phyloP scores from a whole-genome alignment of 1,140 invertebrate genomes.

The Trialeurodes vaporariorum region DNA sequence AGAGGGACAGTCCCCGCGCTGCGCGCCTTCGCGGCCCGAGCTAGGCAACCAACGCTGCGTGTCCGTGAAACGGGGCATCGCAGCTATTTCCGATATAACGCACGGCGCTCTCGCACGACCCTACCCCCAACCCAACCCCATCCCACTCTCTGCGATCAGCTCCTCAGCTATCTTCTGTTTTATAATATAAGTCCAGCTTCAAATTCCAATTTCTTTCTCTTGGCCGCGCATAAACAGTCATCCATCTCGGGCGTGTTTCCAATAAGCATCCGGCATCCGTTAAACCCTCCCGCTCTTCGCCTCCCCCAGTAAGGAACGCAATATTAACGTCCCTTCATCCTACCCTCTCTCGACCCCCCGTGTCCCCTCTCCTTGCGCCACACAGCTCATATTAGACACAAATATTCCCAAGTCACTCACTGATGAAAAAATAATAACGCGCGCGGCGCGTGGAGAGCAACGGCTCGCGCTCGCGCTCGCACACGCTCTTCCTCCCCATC shows the following conservation, averaged over 20 bases:
- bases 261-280: neutral
- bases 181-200: neutral
- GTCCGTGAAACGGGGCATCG: no score
- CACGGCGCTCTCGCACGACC: neutral
- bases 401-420: neutral
- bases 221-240: neutral
- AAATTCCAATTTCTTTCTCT: constrained; percentile 1
- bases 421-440: constrained; percentile 1
- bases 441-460: no score
- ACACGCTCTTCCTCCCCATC: neutral
- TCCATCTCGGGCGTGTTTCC: neutral
- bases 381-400: neutral
- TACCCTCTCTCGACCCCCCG: no score
- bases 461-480: no score
- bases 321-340: neutral
- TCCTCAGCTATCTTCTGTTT: neutral
- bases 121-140: no score
- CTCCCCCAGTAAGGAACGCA: neutral
- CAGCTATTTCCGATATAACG: neutral
- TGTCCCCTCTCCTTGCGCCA: neutral
- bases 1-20: neutral
- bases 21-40: no score
- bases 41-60: no score
- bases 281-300: neutral
- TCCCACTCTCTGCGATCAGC: no score